Percentiles rank a stretch among this genome's conserved stretches.
Conservation (phyloP, 2,797 vertebrate genomes). For the Synaphobranchus kaupii region DNA sequence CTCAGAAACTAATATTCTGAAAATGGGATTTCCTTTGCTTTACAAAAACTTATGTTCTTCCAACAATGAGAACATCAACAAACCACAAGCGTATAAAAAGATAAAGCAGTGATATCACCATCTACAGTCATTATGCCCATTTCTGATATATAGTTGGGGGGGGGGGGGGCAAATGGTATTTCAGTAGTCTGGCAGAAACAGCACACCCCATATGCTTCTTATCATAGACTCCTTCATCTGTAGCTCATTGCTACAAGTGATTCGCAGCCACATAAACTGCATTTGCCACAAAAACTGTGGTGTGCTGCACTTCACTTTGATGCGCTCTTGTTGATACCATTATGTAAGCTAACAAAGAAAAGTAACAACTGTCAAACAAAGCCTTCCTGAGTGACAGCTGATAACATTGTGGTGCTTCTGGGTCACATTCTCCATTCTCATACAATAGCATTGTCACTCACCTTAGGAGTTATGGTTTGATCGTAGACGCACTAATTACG, state of each 20-base stretch:
- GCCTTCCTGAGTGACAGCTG: not conserved
- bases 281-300: not conserved
- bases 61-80: not conserved
- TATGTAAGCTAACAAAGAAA: not conserved
- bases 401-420: not conserved
- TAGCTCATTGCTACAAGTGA: not conserved
- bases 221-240: not conserved
- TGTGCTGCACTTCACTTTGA: not conserved
- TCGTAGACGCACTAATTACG: not conserved
- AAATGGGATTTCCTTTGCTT: not conserved
- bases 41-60: not conserved
- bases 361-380: not conserved
- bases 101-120: not conserved
- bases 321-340: not conserved
- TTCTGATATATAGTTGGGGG: not conserved
- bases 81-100: not conserved
- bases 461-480: not conserved
- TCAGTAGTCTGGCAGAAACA: not conserved
- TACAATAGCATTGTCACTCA: not conserved
- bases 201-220: not conserved
- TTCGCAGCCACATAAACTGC: not conserved
- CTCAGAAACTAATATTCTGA: not conserved
- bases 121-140: not conserved
- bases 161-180: not conserved
- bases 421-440: not conserved